Conservation (phyloP, 2,113 vertebrate species). For the Cephalopterus ornatus region DNA sequence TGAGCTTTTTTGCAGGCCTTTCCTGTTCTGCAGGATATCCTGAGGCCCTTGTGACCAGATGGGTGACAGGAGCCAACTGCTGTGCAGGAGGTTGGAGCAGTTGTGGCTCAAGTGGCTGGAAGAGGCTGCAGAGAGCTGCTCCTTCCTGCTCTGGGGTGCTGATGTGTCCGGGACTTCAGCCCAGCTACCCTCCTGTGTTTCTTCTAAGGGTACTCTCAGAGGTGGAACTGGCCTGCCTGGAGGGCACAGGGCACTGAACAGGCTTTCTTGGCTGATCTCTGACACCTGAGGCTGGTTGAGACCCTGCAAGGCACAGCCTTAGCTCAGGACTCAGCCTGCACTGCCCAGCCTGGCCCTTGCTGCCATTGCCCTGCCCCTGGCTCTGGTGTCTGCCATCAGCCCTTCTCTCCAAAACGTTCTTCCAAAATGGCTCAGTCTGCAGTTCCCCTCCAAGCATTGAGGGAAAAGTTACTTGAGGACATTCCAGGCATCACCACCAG, state of each 20-base stretch:
- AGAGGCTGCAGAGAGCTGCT: background rate
- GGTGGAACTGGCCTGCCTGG: background rate
- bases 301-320: background rate
- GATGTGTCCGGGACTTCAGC: background rate
- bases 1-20: constrained; percentile 7
- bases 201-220: background rate
- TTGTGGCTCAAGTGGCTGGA: background rate
- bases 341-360: background rate
- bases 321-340: background rate
- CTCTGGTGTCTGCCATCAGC: fast-evolving
- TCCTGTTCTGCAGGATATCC: constrained; percentile 63
- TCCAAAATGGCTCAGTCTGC: background rate
- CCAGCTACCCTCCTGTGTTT: background rate
- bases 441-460: background rate
- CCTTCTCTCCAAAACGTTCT: background rate
- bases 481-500: background rate
- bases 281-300: background rate
- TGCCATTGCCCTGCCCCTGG: fast-evolving
- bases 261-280: background rate
- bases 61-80: background rate
- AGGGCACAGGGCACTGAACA: background rate
- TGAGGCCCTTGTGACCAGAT: constrained; percentile 9
- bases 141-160: fast-evolving
- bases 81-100: background rate
- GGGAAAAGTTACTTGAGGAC: background rate